Evolutionary conservation across 2,888 invertebrate genomes (phyloP).

Genomic region (Atrina japonica): DNA sequence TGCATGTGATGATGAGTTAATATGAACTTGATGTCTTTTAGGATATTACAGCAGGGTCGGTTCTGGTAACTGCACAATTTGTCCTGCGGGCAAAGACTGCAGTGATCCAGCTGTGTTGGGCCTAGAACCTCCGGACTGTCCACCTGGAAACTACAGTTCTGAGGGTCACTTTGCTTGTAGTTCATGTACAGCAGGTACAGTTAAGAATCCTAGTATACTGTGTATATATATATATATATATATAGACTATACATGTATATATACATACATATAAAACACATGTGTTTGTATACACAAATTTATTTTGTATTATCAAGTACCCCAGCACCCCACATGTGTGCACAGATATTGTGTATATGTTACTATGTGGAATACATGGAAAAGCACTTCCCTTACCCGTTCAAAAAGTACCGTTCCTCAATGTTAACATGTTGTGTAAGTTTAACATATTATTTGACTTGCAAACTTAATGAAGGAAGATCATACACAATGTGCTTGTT

Average conservation of each 20-base stretch:
- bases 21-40: slow-evolving; percentile 33
- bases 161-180: slow-evolving; percentile 66
- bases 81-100: slow-evolving; percentile 69
- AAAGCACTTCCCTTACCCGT: no score
- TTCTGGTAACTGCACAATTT: slow-evolving; percentile 64
- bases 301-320: no score
- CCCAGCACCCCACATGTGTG: no score
- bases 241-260: neutral
- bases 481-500: no score
- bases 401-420: no score
- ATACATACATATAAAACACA: slow-evolving; percentile 35
- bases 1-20: no score
- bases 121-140: slow-evolving; percentile 58
- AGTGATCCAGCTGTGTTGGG: slow-evolving; percentile 44
- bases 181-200: slow-evolving; percentile 63
- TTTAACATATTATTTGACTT: no score
- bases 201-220: no score
- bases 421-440: no score
- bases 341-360: no score
- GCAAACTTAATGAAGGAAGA: no score
- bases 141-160: slow-evolving; percentile 66
- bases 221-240: neutral
- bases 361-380: no score
- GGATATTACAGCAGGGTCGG: slow-evolving; percentile 61
- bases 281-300: neutral